Conservation (phyloP, 2,888 invertebrate species). For the Diarsia brunnea region DNA sequence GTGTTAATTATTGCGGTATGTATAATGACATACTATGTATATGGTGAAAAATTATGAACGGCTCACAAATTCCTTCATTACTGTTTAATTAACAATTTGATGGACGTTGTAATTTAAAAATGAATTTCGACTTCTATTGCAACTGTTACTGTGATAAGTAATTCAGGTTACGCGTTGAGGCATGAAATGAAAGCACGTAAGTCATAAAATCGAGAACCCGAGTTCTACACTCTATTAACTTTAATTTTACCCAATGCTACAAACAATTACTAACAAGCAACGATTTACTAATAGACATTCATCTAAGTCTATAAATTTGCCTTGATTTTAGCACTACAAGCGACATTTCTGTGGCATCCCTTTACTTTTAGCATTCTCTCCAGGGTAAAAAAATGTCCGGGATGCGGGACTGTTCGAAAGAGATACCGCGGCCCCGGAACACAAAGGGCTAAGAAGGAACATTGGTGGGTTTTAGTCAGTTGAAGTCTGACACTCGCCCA, state of each 20-base stretch:
- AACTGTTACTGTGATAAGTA: not conserved
- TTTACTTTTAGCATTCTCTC: not conserved
- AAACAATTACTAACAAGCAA: not conserved
- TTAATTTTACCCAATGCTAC: slow-evolving; percentile 8
- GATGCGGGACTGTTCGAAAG: too few species aligned
- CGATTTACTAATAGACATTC: not conserved
- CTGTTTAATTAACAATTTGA: not conserved
- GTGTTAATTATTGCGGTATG: not conserved
- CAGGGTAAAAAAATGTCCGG: too few species aligned
- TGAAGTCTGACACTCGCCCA: too few species aligned
- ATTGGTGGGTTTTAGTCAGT: too few species aligned
- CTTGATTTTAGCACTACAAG: not conserved
- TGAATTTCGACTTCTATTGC: not conserved
- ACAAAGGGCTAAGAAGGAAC: too few species aligned
- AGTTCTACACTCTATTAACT: slow-evolving; percentile 45
- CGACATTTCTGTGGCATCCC: not conserved
- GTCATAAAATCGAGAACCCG: slow-evolving; percentile 20
- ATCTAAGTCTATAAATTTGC: not conserved
- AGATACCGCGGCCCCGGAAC: too few species aligned
- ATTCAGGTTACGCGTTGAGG: slow-evolving; percentile 24
- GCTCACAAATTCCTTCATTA: not conserved
- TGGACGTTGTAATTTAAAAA: not conserved
- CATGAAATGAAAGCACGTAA: slow-evolving; percentile 40
- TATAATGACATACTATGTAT: too few species aligned
- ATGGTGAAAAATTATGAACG: not conserved